Conservation (phyloP, 2,888 invertebrate species). For the Exocentrus adspersus region DNA sequence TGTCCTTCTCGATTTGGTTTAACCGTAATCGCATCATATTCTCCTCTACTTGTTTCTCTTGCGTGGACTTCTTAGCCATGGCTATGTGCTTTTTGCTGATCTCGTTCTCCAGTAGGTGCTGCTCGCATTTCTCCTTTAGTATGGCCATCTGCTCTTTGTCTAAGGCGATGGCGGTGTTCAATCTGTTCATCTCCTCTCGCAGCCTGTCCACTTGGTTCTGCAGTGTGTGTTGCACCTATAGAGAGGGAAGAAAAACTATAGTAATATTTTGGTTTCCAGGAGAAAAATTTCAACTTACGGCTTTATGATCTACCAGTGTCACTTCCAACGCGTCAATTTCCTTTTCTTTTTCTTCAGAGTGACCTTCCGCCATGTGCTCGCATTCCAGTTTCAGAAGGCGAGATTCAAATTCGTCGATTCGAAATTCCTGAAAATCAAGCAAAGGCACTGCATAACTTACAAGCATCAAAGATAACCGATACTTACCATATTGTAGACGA, state of each 20-base stretch:
- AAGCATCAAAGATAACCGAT: too few species aligned
- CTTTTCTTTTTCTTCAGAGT: conserved; percentile 54
- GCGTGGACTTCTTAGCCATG: conserved; percentile 62
- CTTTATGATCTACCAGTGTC: conserved; percentile 60
- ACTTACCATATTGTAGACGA: conserved; percentile 70
- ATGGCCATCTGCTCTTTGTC: conserved; percentile 57
- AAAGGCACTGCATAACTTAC: too few species aligned
- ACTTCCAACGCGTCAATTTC: conserved; percentile 65
- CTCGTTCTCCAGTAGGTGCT: conserved; percentile 67
- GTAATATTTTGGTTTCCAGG: background rate
- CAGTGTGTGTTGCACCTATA: conserved; percentile 54
- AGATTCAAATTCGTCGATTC: conserved; percentile 63
- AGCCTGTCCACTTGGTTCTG: conserved; percentile 67
- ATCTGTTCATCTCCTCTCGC: conserved; percentile 69
- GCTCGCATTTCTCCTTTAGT: conserved; percentile 66
- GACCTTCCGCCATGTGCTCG: conserved; percentile 50
- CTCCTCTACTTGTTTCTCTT: conserved; percentile 71
- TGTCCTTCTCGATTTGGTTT: conserved; percentile 72
- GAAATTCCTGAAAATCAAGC: conserved; percentile 49
- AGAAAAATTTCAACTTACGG: conserved; percentile 42
- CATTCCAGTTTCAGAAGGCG: conserved; percentile 60
- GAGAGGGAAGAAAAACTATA: too few species aligned
- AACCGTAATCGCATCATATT: conserved; percentile 75
- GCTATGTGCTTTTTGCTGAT: conserved; percentile 69
- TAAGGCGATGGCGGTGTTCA: conserved; percentile 63